Evolutionary conservation across 2,113 vertebrate genomes (phyloP), one percentile per base, ranked within the genome.

Genomic region (Poecile atricapillus): DNA sequence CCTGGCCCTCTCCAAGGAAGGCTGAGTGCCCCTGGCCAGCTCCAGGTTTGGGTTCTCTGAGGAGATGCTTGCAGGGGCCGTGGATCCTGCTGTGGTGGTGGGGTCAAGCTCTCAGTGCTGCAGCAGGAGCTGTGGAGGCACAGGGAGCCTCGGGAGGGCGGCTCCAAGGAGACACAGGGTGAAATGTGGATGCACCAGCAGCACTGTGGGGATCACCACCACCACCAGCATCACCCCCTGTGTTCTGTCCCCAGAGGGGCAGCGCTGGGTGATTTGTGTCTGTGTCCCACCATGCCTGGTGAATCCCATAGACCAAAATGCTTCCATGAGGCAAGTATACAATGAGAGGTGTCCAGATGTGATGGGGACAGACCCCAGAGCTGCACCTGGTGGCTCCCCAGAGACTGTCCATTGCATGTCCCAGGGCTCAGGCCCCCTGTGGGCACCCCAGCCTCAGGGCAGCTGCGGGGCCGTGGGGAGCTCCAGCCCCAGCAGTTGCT

Each of bases 371-470:
- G 37, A n/a, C 8, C 74, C 30, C 28, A 3, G 35, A 31, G 70
- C 0, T 2, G 55, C 28, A 28, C 55, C 55, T 53, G 64, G 23
- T 73, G 55, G 44, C 23, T 52, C 75, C 56, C 41, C 46, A 59
- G 22, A n/a, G 74, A 35, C 22, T 0, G 1, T 37, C 1, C 63
- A 35, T 41, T 0, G 0, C 2, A 2, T 21, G 13, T 70, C 56
- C 55, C 39, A 35, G 44, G 21, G 28, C 49, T 84, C 56, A 71
- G 53, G 25, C 20, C 13, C 0, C 0, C 30, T 0, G 0, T 58
- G 74, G 39, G 18, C 35, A 62, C 19, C 12, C 28, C 63, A 64
- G 35, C 46, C 50, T 50, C 4, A 1, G 47, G 33, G 19, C 30
- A 82, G n/a, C 49, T 0, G 1, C 7, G 52, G 75, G 20, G 2